A percentile compares a stretch with the other conserved stretches of the same genome.
These are phyloP conservation scores for Diplolepis rosae DNA, from an alignment of 2,888 invertebrate genomes.

Conservation along the genomic window DNA sequence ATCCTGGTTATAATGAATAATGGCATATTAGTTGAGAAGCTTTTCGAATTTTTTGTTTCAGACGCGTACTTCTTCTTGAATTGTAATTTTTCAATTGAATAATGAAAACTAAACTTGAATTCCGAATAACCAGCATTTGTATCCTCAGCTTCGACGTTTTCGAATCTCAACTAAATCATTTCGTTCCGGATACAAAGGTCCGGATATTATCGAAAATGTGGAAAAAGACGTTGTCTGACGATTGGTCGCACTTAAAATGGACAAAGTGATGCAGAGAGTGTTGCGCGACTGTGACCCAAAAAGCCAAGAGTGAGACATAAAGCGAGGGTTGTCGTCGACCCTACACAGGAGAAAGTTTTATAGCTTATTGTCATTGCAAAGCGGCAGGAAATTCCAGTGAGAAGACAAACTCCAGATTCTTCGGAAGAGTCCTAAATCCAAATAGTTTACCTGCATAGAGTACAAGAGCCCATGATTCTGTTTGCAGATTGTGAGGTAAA, in stretches of 20 bases:
- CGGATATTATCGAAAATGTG: neutral
- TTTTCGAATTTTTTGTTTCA: no score
- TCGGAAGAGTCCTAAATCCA: conserved; percentile 37
- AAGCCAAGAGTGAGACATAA: conserved; percentile 5
- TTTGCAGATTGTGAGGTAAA: conserved; percentile 28
- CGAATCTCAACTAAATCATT: no score
- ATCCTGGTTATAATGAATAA: no score
- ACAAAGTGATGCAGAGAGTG: conserved; percentile 31
- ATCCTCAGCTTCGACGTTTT: no score
- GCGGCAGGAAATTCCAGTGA: conserved; percentile 25
- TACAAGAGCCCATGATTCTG: conserved; percentile 18
- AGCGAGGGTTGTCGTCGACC: conserved; percentile 3
- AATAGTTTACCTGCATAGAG: conserved; percentile 19
- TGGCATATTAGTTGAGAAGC: no score
- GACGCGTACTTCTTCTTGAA: no score
- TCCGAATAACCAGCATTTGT: no score
- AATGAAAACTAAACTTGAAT: no score
- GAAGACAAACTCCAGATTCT: neutral
- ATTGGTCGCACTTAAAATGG: conserved; percentile 30
- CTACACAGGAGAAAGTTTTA: conserved; percentile 51
- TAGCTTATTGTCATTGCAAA: conserved; percentile 37
- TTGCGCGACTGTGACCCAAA: neutral
- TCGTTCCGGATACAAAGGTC: conserved; percentile 18
- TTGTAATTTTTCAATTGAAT: no score
- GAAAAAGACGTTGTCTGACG: conserved; percentile 23